A percentile compares a stretch with the other conserved stretches of the same genome.
Evolutionary conservation across 2,797 vertebrate genomes (phyloP).

Genomic region (Vespertilio murinus): DNA sequence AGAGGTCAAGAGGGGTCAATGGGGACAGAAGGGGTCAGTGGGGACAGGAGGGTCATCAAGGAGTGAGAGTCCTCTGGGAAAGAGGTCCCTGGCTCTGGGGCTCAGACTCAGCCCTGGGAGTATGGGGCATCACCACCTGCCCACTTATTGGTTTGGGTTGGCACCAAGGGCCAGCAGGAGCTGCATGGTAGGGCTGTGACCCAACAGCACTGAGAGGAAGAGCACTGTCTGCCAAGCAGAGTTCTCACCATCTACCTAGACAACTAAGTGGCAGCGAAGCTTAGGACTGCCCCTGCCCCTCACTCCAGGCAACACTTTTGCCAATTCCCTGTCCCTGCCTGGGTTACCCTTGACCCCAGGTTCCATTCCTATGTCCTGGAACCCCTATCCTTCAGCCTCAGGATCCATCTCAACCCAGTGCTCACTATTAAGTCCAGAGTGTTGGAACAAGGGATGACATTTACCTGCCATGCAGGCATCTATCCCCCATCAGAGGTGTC

Average conservation of each 20-base stretch:
- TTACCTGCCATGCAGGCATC: background rate
- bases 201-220: constrained; percentile 82
- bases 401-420: background rate
- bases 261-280: constrained; percentile 53
- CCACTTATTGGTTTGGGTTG: constrained; percentile 85
- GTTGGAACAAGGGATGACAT: background rate
- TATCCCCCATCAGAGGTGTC: background rate
- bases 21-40: background rate
- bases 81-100: background rate
- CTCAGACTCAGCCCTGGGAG: background rate
- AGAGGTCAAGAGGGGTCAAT: background rate
- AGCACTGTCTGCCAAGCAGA: constrained; percentile 83
- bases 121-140: too few species aligned
- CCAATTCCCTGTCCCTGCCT: background rate
- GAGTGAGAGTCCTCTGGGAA: background rate
- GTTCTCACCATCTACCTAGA: constrained; percentile 82
- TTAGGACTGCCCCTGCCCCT: background rate
- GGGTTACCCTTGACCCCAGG: background rate
- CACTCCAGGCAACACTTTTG: background rate
- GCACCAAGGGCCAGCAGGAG: constrained; percentile 84
- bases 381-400: background rate
- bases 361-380: background rate
- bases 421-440: background rate
- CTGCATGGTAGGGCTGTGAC: constrained; percentile 73
- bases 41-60: background rate